Base-by-base conservation (phyloP, 2,113 vertebrate species). In the Polyodon spathula region DNA sequence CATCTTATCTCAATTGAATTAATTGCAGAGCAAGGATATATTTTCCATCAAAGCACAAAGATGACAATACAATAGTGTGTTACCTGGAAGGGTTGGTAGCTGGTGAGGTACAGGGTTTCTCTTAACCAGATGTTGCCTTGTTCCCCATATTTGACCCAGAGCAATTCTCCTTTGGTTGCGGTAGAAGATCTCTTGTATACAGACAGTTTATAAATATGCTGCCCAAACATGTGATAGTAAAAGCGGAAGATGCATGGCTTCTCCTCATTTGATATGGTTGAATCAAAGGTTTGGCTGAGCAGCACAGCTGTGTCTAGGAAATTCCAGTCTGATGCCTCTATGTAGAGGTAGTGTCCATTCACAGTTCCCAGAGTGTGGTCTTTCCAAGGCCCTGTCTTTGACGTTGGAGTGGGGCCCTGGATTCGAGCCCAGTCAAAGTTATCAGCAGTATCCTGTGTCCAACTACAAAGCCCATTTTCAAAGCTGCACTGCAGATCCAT, bases 191-290 rank as follows among this genome's bases (percentile, higher is more conserved):
- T 83, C 65, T 88, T 71, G 74, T 90, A 88, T 50, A 97, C 73
- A 0, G 89, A 89, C 73, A 97, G 73, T 6, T 74, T 81, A 58
- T 92, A 91, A 63, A 95, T 79, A 2, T 92, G 86, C 39, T 86
- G 84, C 14, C 93, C 93, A 7, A 90, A 92, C 94, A 97, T 97
- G 60, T 95, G 90, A 71, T 93, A 96, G 63, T 91, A 74, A 14
- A 97, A 90, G 54, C 82, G 81, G 68, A 98, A 95, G 56, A 78
- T 60, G 38, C 94, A 98, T 46, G 10, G 75, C 16, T 61, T 46
- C 0, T 60, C 11, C 2, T 1, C 27, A 40, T 68, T 1, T 12
- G 66, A 71, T 27, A 61, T 40, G 7, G 86, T 88, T 48, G 82
- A 76, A 1, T 66, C 78, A 60, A 96, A 80, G 40, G 80, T 37